These are phyloP conservation scores for Galerucella nymphaeae DNA, from an alignment of 2,888 invertebrate species.

Conservation along the genomic window DNA sequence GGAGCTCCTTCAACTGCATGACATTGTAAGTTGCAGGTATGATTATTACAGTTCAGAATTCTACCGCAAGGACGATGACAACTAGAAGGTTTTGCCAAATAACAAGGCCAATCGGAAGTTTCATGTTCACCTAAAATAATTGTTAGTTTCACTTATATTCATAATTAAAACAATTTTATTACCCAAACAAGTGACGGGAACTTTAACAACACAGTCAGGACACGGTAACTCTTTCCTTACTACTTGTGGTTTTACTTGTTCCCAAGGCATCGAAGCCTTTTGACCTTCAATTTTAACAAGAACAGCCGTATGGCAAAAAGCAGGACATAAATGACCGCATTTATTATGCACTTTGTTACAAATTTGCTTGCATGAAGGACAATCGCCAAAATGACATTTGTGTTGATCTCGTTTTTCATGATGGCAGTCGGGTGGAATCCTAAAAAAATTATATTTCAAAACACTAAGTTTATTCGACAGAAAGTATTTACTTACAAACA, in stretches of 20 bases:
- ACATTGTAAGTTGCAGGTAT: conserved; percentile 78
- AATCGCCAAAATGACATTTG: conserved; percentile 84
- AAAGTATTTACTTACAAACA: conserved; percentile 72
- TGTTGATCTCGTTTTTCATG: conserved; percentile 80
- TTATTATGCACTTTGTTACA: conserved; percentile 72
- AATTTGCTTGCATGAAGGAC: conserved; percentile 83
- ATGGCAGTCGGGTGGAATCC: conserved; percentile 85
- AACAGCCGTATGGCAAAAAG: conserved; percentile 81
- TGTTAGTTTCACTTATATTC: neutral
- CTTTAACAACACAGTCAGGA: conserved; percentile 77
- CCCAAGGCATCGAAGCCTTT: conserved; percentile 76
- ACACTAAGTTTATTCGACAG: neutral
- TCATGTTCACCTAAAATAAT: conserved; percentile 73
- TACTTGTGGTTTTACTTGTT: conserved; percentile 64
- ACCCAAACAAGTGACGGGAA: conserved; percentile 76
- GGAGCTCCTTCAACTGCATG: conserved; percentile 72
- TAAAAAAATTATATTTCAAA: conserved; percentile 34
- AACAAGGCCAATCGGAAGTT: conserved; percentile 74
- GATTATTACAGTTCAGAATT: conserved; percentile 80
- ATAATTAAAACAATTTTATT: conserved; percentile 13
- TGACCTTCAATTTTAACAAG: conserved; percentile 70
- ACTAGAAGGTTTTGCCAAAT: conserved; percentile 76
- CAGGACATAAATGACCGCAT: conserved; percentile 78
- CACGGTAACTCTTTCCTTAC: conserved; percentile 72
- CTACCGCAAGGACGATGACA: conserved; percentile 85